Base-by-base conservation (phyloP, 2,113 vertebrate genomes). In the Ceratotherium simum region DNA sequence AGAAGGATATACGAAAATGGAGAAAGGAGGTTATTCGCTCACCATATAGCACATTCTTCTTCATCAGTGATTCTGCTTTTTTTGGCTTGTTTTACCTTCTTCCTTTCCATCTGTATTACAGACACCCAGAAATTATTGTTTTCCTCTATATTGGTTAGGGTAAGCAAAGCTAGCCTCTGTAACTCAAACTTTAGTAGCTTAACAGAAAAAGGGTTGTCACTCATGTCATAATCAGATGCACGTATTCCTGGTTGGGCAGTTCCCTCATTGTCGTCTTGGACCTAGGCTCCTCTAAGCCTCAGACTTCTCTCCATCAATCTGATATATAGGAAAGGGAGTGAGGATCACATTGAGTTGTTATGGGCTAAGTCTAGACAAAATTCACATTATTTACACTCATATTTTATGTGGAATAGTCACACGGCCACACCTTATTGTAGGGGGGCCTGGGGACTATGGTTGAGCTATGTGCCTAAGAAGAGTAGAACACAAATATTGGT, bases 31-130 rank as follows among this genome's bases (percentile, higher is more conserved):
- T 88, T 36, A 39, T 72, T 85, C 56, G 14, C 5, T 72, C 14
- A 56, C 8, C 8, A 25, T 67, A 2, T 46, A n/a, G 70, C 33
- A 67, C 13, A 91, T 70, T 73, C 54, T 18, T 73, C 17, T 14
- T 92, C 31, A 67, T 81, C 31, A 84, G 18, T 18, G 51, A 56
- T 64, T 92, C 48, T 56, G 29, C 21, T 92, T 97, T 81, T 91
- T 48, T 60, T 91, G 48, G 36, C 64, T 60, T 95, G 4, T 92
- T 89, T 25, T 5, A 33, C 0, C 0, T 27, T 54, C n/a, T 93
- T 67, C n/a, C 27, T 92, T 94, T n/a, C 46, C n/a, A 56, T 90
- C 31, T 90, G 33, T 51, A 65, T 62, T 92, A 60, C 60, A 16
- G 25, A 39, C 10, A 65, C n/a, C 1, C 21, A 39, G 42, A 90